phyloP scores from a whole-genome alignment of 2,797 vertebrate species.

The Galaxias olidus region DNA sequence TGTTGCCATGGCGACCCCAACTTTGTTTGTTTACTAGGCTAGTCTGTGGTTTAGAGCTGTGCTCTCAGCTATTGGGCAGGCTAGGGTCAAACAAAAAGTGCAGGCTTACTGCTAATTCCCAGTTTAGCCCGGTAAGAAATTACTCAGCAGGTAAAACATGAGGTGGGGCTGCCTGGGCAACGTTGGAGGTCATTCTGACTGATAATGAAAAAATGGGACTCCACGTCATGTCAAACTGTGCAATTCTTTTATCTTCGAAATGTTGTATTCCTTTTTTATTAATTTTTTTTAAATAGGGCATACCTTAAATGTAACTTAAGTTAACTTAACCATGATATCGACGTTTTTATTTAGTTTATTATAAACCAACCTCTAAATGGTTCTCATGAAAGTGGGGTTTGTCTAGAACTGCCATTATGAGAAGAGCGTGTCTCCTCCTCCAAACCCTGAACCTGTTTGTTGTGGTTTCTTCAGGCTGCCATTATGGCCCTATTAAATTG shows the following conservation, averaged over 20 bases:
- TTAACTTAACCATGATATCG: no score
- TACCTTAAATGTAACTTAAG: conserved; percentile 11
- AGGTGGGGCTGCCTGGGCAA: conserved; percentile 8
- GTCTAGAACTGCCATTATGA: conserved; percentile 42
- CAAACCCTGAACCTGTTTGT: conserved; percentile 61
- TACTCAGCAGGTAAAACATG: conserved; percentile 20
- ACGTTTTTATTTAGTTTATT: not conserved
- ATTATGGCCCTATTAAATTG: conserved; percentile 61
- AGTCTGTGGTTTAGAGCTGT: conserved; percentile 27
- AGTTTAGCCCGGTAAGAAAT: conserved; percentile 17
- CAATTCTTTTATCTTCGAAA: no score
- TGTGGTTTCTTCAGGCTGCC: conserved; percentile 64
- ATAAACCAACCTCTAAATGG: conserved; percentile 18
- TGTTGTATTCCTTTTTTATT: not conserved
- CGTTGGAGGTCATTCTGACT: not conserved
- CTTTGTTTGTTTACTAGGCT: conserved; percentile 42
- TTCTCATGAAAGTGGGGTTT: conserved; percentile 45
- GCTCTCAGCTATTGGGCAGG: conserved; percentile 21
- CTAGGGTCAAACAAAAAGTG: conserved; percentile 17
- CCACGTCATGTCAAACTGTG: no score
- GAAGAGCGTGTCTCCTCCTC: conserved; percentile 45
- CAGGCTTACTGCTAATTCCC: conserved; percentile 13
- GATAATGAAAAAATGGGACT: no score
- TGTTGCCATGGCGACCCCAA: conserved; percentile 36
- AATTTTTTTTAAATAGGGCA: conserved; percentile 23